Base-by-base conservation (phyloP, 2,797 vertebrate species). In the Gorsachius magnificus region DNA sequence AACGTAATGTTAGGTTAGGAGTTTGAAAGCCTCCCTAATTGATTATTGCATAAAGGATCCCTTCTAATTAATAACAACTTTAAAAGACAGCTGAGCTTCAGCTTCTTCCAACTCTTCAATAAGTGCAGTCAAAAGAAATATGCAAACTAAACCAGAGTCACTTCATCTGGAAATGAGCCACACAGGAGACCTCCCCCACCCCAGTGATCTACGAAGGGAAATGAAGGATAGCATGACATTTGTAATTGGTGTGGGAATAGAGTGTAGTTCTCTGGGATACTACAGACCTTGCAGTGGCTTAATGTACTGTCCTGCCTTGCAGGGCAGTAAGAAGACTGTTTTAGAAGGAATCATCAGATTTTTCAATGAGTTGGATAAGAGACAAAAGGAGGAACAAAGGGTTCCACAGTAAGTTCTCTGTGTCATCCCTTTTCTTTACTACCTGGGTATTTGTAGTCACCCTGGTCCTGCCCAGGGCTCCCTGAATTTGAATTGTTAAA, bases 261-360 rank as follows among this genome's bases (percentile, higher is more conserved):
- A 54, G 21, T 17, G 11, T 53, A 60, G 16, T 87, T 95, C 29
- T 66, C 54, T 65, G 65, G n/a, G 48, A 38, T 41, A 46, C 65
- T 84, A 64, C 54, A 76, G 74, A 25, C 41, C 10, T 9, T 74
- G 26, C 46, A 68, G 31, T 58, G 50, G 29, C 35, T 61, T 70
- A 51, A 24, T 87, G 41, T 18, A 11, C 33, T 69, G 18, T 93
- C 14, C 33, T 89, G 56, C 26, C 68, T 95, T 68, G 25, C 88
- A 99, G 99, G 99, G 99, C 58, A 99, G 98, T 97, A 99, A 99
- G 97, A 99, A 98, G 87, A 98, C 97, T 87, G 97, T 99, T 95
- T 96, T 99, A 87, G 99, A 99, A 70, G 99, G 99, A 97, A 98
- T 99, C 88, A 98, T 99, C 61, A 82, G 35, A 65, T 99, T 99